Percentiles rank a stretch among this genome's conserved stretches.
Conservation (phyloP, 2,888 invertebrate genomes). For the Andricus curvator region DNA sequence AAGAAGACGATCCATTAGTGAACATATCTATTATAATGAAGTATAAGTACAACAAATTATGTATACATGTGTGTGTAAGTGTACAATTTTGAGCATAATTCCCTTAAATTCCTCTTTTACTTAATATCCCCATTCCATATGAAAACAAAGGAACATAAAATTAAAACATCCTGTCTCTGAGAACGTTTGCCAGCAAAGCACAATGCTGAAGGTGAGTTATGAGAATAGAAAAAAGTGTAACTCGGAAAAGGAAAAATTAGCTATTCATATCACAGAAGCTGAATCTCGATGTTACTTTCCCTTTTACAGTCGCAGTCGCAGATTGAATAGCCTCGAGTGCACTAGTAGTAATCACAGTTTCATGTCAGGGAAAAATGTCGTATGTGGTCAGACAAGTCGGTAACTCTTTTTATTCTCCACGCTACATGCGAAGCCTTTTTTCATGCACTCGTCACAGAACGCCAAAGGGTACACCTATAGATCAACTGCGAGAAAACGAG, state of each 20-base stretch:
- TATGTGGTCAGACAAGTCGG: slow-evolving; percentile 41
- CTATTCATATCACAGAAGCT: slow-evolving; percentile 40
- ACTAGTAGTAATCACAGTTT: slow-evolving; percentile 42
- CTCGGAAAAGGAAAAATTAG: slow-evolving; percentile 18
- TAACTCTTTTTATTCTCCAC: slow-evolving; percentile 39
- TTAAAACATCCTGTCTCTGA: slow-evolving; percentile 37
- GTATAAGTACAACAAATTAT: not conserved
- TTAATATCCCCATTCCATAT: slow-evolving; percentile 17
- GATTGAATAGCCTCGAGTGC: slow-evolving; percentile 40
- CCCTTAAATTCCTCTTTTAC: slow-evolving; percentile 35
- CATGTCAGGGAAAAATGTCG: slow-evolving; percentile 42
- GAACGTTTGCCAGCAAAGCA: slow-evolving; percentile 31
- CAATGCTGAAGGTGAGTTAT: slow-evolving; percentile 32
- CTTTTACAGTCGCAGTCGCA: slow-evolving; percentile 36
- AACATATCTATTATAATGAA: not conserved
- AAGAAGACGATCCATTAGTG: not conserved
- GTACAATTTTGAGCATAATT: slow-evolving; percentile 15
- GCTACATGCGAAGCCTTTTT: slow-evolving; percentile 36
- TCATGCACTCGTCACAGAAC: slow-evolving; percentile 36
- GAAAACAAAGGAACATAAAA: slow-evolving; percentile 41
- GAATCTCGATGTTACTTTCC: slow-evolving; percentile 40
- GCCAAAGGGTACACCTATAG: slow-evolving; percentile 41
- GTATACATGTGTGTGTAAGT: not conserved
- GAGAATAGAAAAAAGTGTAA: slow-evolving; percentile 15
- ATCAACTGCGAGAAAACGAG: slow-evolving; percentile 40